A percentile compares a stretch with the other conserved stretches of the same genome.
Conservation (phyloP, 2,888 invertebrate species). For the Falcaria lacertinaria region DNA sequence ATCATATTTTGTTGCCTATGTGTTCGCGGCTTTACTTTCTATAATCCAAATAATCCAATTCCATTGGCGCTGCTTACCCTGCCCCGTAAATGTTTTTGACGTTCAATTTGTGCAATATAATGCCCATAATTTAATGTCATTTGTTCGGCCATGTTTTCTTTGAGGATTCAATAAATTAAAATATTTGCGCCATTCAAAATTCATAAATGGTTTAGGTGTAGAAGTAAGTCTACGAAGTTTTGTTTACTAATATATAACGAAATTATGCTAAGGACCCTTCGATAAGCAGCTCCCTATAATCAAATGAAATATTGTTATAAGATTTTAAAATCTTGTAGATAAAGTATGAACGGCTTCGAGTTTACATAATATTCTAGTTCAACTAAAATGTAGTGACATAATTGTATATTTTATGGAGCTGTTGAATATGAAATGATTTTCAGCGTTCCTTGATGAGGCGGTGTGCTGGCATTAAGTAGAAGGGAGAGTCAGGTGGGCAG, state of each 20-base stretch:
- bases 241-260: background rate
- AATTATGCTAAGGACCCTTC: background rate
- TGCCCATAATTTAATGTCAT: background rate
- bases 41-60: background rate
- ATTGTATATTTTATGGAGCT: too few relatives aligned
- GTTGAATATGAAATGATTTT: too few relatives aligned
- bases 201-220: background rate
- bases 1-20: background rate
- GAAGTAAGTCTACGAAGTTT: background rate
- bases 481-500: too few relatives aligned
- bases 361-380: too few relatives aligned
- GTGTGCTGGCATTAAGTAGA: too few relatives aligned
- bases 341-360: too few relatives aligned
- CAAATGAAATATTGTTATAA: background rate
- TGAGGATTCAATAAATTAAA: background rate
- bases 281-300: background rate
- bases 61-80: background rate
- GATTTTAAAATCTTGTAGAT: background rate
- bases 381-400: too few relatives aligned
- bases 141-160: background rate
- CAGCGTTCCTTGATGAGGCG: too few relatives aligned
- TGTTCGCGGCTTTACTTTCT: background rate
- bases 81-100: conserved; percentile 4
- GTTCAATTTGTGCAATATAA: background rate
- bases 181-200: background rate